A percentile compares a stretch with the other conserved stretches of the same genome.
Conservation (phyloP, 2,113 vertebrate species). For the Tamias sibiricus region DNA sequence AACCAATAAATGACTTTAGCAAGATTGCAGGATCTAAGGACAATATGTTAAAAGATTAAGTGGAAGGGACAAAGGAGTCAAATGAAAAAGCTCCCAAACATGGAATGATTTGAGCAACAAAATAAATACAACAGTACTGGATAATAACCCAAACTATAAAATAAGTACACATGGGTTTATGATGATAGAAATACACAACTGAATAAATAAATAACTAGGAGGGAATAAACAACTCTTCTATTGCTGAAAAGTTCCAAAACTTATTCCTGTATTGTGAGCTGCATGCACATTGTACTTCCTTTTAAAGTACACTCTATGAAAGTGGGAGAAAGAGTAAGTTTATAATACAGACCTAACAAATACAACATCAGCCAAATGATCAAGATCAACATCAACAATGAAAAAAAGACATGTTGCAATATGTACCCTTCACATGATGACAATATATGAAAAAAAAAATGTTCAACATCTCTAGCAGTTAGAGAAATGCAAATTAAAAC, state of each 20-base stretch:
- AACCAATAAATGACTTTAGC: neutral
- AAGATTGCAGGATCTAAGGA: neutral
- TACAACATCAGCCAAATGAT: neutral
- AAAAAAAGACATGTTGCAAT: neutral
- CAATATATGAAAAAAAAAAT: no score
- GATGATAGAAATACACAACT: neutral
- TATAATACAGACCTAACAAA: neutral
- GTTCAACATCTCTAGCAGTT: no score
- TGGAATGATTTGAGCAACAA: no score
- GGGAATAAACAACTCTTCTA: neutral
- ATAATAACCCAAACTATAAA: neutral
- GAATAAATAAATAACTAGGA: neutral
- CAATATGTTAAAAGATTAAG: neutral
- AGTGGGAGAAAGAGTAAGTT: neutral
- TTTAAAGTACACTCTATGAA: neutral
- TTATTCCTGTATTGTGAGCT: neutral
- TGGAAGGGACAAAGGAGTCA: neutral
- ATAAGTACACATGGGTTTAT: neutral
- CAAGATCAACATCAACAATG: neutral
- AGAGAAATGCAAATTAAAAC: no score
- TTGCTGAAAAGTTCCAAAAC: neutral
- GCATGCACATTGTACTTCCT: neutral
- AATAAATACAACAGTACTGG: no score
- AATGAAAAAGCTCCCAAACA: neutral
- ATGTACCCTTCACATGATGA: neutral